These are phyloP conservation scores for Eupsilia transversa DNA, from an alignment of 2,888 invertebrate species.

Conservation along the genomic window DNA sequence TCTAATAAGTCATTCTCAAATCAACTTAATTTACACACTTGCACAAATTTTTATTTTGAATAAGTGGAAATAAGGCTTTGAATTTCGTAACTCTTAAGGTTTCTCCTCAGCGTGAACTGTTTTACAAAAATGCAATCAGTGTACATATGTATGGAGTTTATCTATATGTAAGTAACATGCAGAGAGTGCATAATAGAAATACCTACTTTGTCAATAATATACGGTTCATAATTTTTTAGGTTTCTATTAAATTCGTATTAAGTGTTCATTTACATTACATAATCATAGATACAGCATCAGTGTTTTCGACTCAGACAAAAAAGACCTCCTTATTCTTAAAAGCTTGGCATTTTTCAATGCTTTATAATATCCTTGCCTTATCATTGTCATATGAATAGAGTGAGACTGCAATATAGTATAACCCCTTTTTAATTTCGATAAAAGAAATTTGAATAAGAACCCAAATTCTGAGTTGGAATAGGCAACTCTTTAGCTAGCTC, in stretches of 20 bases:
- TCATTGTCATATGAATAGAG: background rate
- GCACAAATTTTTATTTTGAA: background rate
- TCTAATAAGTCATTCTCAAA: background rate
- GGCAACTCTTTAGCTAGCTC: background rate
- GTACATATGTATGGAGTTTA: background rate
- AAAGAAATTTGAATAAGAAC: background rate
- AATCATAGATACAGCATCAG: background rate
- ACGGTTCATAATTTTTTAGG: background rate
- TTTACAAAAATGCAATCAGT: background rate
- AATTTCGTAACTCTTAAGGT: background rate
- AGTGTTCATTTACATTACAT: background rate
- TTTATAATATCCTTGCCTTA: background rate
- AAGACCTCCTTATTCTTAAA: background rate
- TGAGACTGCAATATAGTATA: background rate
- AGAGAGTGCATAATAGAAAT: slow-evolving; percentile 18
- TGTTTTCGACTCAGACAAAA: background rate
- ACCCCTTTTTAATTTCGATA: background rate
- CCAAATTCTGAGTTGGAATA: background rate
- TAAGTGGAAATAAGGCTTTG: background rate
- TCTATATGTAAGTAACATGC: slow-evolving; percentile 10
- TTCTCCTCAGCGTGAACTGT: background rate
- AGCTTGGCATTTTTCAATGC: background rate
- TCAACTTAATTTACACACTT: background rate
- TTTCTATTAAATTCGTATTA: slow-evolving; percentile 12
- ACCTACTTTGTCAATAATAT: background rate